Base-by-base conservation (phyloP, 2,888 invertebrate genomes). In the Hemithea aestivaria region DNA sequence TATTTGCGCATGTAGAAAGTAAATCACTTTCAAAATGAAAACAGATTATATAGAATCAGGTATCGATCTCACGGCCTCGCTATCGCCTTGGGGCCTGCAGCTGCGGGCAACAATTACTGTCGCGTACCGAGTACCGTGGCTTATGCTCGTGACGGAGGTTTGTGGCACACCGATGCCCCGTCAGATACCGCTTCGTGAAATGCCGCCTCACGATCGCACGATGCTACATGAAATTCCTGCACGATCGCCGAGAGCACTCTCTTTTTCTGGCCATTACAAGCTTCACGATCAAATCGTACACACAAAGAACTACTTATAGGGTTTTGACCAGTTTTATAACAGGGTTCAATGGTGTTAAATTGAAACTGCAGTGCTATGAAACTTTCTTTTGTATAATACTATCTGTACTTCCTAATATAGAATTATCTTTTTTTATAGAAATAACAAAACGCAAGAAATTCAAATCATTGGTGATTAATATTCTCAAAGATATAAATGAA, bases 101-200 rank as follows among this genome's bases (percentile, higher is more conserved):
- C 81, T 79, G 80, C 76, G 66, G 69, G 77, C 63, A 65, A 79
- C 79, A 83, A 83, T 83, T 82, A 81, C 71, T 66, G 68, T 62
- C 66, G 71, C 59, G 64, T 55, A 59, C 63, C 60, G 79, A 75
- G 64, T 55, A 59, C 63, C 60, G 79, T 76, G 81, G 73, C 64
- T 78, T 80, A 80, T 81, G 80, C 69, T 83, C 84, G 85, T 84
- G 83, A 85, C 80, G 73, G 60, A 62, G 71, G 70, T 76, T 78
- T 73, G 73, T 74, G 66, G 81, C 75, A 66, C 78, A 72, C 61
- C 57, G 84, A 83, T 84, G 82, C 70, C 76, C 73, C 66, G 61
- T 50, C 59, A 73, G 85, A 85, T 85, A 85, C 58, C 68, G 24
- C 12, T 71, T 77, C 80, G 77, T 79, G 77, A 82, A 83, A 83